phyloP scores from a whole-genome alignment of 53 echinoderm and acorn worm genomes.

The Stichopus horrens region DNA sequence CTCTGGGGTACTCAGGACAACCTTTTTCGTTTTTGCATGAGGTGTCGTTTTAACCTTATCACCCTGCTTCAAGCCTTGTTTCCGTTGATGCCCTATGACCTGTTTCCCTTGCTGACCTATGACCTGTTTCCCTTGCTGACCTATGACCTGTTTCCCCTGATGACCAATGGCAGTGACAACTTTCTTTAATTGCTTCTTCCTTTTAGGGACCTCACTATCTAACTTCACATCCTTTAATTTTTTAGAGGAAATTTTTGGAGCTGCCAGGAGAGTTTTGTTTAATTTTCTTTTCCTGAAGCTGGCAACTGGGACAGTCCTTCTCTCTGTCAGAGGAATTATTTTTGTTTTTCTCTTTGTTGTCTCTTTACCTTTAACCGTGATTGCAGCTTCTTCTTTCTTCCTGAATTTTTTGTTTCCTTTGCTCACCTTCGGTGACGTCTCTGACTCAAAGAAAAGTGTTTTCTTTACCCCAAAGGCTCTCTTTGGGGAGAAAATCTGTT shows the following conservation, averaged over 20 bases:
- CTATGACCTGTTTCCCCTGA: too few species aligned
- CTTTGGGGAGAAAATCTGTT: background rate
- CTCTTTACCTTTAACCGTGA: background rate
- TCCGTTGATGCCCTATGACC: too few species aligned
- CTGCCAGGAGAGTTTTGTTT: background rate
- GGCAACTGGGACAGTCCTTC: background rate
- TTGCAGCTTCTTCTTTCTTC: background rate
- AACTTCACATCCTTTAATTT: background rate
- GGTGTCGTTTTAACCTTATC: too few species aligned
- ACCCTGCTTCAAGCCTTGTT: too few species aligned
- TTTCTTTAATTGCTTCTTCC: slow-evolving; percentile 51
- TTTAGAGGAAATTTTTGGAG: background rate
- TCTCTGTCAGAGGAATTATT: background rate
- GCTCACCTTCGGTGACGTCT: background rate
- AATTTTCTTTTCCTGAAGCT: background rate
- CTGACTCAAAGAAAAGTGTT: slow-evolving; percentile 10
- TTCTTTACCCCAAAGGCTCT: slow-evolving; percentile 20
- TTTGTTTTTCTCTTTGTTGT: background rate
- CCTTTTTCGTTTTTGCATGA: background rate
- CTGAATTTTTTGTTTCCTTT: background rate
- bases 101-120: too few species aligned
- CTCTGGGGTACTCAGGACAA: background rate
- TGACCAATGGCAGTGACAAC: background rate
- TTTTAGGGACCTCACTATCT: background rate
- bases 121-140: too few species aligned